Percentiles rank a stretch among this genome's conserved stretches.
These are phyloP conservation scores for cat (Felis catus) DNA, from an alignment of 2,113 vertebrate genomes.

Conservation along the genomic window F.catus_Fca126_mat1.0 CM031421.1:89690001-89690500, in stretches of 20 bases:
- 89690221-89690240: rapidly evolving
- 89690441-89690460: conserved; percentile 55
- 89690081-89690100: background rate
- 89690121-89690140: background rate
- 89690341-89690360: background rate
- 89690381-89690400: background rate
- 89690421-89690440: conserved; percentile 70
- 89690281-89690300: too few species aligned
- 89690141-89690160: background rate
- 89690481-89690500: conserved; percentile 81
- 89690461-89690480: conserved; percentile 70
- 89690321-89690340: rapidly evolving
- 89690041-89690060: background rate
- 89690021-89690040: background rate
- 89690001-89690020: background rate
- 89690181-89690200: background rate
- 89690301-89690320: rapidly evolving
- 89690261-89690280: background rate
- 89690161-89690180: background rate
- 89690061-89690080: background rate
- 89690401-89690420: conserved; percentile 40
- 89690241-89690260: rapidly evolving
- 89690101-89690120: background rate
- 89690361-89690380: background rate
- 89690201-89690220: rapidly evolving